A percentile compares a stretch with the other conserved stretches of the same genome.
These are phyloP conservation scores for Scophthalmus maximus DNA, from an alignment of 2,113 vertebrate species.

Conservation along the genomic window DNA sequence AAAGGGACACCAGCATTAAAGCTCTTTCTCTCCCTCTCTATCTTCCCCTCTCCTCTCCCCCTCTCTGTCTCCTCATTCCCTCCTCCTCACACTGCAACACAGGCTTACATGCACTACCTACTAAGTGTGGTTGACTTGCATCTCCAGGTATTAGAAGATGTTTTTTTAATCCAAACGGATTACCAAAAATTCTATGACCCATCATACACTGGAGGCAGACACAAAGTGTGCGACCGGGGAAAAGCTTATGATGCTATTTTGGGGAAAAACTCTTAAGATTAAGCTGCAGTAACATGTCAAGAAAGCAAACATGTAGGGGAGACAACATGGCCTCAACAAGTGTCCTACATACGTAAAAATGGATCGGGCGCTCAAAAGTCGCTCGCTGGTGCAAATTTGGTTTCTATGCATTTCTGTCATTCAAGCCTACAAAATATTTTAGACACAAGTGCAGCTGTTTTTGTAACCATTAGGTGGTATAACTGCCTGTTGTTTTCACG, in stretches of 20 bases:
- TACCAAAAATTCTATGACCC: slow-evolving; percentile 67
- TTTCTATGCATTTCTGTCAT: neutral
- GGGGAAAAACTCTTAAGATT: slow-evolving; percentile 32
- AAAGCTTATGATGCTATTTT: slow-evolving; percentile 68
- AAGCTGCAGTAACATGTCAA: slow-evolving; percentile 29
- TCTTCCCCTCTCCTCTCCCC: slow-evolving; percentile 35
- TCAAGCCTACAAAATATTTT: neutral
- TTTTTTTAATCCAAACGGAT: slow-evolving; percentile 69
- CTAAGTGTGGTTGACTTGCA: slow-evolving; percentile 66
- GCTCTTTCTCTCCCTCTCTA: slow-evolving; percentile 44
- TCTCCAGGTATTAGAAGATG: slow-evolving; percentile 65
- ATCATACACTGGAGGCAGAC: slow-evolving; percentile 57
- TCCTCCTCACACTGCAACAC: slow-evolving; percentile 57
- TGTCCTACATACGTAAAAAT: slow-evolving; percentile 27
- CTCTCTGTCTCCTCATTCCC: slow-evolving; percentile 52
- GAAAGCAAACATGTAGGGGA: slow-evolving; percentile 21
- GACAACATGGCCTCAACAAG: slow-evolving; percentile 15
- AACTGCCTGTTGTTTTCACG: too few relatives aligned
- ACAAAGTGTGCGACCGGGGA: slow-evolving; percentile 46
- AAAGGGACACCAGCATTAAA: slow-evolving; percentile 82
- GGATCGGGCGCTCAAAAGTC: neutral
- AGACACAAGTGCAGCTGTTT: neutral
- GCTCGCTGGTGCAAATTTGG: neutral
- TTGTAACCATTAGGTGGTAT: neutral
- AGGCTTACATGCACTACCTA: slow-evolving; percentile 65